Evolutionary conservation across 2,113 vertebrate species (phyloP), one percentile per base, ranked within the genome.

Genomic region (Percopsis transmontana): DNA sequence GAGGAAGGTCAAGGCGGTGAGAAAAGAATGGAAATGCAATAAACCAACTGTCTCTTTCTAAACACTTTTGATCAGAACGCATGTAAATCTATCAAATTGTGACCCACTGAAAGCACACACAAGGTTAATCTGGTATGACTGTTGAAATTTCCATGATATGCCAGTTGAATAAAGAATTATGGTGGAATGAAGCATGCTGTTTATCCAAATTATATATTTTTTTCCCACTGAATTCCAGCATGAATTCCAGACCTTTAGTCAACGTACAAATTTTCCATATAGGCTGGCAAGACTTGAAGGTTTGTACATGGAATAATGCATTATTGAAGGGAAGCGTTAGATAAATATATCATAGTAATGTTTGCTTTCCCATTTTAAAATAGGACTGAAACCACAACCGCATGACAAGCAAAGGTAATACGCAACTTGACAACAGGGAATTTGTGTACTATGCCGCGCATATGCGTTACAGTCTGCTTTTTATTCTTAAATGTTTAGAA

Each of bases 111-210:
- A 85, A 84, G 90, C 92, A 85, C 87, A 91, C 90, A 80, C 91
- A 81, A 93, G 95, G 94, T 96, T 96, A 96, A 97, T 96, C 94
- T 93, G 89, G 91, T 94, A 94, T 91, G 94, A 97, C 95, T 96
- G 95, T 96, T 96, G 93, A 97, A 97, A 97, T 94, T 94, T 94
- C 92, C 82, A 70, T 79, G 89, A 91, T 92, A 92, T 77, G 91
- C 91, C 88, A 79, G 74, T 74, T 87, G 93, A 94, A 94, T 95
- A 87, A 90, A 88, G 91, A 94, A 94, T 91, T 69, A 78, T 76
- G 78, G 58, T 18, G 47, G 90, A 90, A 89, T 68, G 83, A 92
- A 90, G 86, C 81, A 3, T 77, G 65, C 53, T 76, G 82, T 90
- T 80, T 86, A 86, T 86, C 77, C 75, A 91, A 93, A 93, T 69